Evolutionary conservation across 2,797 vertebrate species (phyloP).

Genomic region (Aphelocoma californica): DNA sequence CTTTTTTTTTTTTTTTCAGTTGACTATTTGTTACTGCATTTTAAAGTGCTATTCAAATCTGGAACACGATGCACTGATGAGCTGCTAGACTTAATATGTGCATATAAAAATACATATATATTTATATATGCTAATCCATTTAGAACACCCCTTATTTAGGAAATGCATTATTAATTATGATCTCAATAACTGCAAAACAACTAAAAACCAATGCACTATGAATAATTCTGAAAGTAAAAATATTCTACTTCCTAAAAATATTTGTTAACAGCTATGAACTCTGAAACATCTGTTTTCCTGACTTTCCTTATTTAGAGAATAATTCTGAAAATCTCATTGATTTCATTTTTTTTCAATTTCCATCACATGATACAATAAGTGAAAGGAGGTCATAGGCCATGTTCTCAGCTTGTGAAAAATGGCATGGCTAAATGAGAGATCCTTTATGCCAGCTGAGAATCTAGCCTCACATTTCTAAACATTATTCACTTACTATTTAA

Average conservation of each 20-base stretch:
- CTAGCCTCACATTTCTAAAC: neutral
- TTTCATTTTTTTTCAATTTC: neutral
- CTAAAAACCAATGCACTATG: neutral
- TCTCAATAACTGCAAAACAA: neutral
- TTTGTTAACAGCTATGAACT: neutral
- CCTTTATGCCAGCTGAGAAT: neutral
- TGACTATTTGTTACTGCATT: neutral
- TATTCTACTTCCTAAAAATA: neutral
- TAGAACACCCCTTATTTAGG: neutral
- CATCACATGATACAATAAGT: neutral
- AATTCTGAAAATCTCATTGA: neutral
- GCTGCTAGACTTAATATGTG: neutral
- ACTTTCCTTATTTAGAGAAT: neutral
- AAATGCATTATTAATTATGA: neutral
- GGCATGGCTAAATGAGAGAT: neutral
- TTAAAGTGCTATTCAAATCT: neutral
- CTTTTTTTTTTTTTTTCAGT: neutral
- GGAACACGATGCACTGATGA: neutral
- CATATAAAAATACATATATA: neutral
- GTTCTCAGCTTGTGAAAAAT: neutral
- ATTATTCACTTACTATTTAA: neutral
- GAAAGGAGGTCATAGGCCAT: neutral
- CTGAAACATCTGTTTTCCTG: neutral
- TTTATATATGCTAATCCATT: constrained; percentile 27
- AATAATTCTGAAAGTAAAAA: neutral